These are phyloP conservation scores for Periphyllus acericola DNA, from an alignment of 2,888 invertebrate species.

Conservation along the genomic window DNA sequence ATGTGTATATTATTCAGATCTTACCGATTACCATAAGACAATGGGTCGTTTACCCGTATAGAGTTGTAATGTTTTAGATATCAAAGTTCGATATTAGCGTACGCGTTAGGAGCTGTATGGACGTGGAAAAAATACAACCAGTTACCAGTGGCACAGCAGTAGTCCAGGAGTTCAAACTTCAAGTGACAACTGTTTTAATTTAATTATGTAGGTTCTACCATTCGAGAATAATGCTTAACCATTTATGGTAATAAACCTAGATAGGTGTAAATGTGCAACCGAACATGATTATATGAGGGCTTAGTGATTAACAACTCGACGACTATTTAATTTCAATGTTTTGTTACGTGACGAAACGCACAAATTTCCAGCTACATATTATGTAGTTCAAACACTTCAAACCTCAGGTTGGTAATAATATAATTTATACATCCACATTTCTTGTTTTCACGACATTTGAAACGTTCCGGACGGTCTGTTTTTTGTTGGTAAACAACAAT, in stretches of 20 bases:
- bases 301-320: no score
- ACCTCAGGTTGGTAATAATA: background rate
- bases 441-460: background rate
- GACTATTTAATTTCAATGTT: no score
- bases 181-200: background rate
- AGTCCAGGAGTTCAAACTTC: background rate
- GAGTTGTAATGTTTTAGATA: background rate
- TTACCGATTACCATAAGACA: background rate
- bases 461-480: background rate
- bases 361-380: no score
- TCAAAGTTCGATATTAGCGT: background rate
- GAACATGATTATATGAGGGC: no score
- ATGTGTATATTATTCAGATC: background rate
- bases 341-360: no score
- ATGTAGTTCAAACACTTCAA: no score
- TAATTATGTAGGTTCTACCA: background rate
- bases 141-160: background rate
- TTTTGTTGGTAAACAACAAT: conserved; percentile 12
- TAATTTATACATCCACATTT: background rate
- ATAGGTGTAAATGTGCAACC: no score
- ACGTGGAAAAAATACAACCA: background rate
- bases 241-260: background rate
- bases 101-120: background rate
- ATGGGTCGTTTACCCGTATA: background rate
- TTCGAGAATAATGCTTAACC: background rate